Conservation (phyloP, 2,797 vertebrate genomes). For the Balearica regulorum region DNA sequence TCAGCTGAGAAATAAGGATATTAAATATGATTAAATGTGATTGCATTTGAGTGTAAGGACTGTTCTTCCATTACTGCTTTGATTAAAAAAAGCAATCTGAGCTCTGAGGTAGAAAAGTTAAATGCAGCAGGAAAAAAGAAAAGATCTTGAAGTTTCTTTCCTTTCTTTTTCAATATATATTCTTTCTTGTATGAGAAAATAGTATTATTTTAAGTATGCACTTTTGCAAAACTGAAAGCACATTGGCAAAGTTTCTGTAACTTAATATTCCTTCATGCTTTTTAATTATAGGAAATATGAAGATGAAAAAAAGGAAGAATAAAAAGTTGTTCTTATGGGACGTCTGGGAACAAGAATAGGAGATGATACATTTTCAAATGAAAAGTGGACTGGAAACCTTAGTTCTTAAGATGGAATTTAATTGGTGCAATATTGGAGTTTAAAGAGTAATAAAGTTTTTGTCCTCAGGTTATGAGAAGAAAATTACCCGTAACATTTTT, state of each 20-base stretch:
- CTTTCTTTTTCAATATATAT: conserved; percentile 12
- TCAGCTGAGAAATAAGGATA: conserved; percentile 84
- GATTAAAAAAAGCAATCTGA: conserved; percentile 81
- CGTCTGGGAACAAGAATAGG: conserved; percentile 19
- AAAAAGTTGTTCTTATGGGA: conserved; percentile 46
- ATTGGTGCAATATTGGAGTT: conserved; percentile 58
- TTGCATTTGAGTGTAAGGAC: conserved; percentile 77
- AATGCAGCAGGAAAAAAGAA: conserved; percentile 67
- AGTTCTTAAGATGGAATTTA: conserved; percentile 59
- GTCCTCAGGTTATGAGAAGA: conserved; percentile 56
- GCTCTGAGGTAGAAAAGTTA: conserved; percentile 78
- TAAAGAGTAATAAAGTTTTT: conserved; percentile 67
- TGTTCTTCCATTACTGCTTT: conserved; percentile 81
- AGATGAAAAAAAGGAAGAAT: conserved; percentile 23
- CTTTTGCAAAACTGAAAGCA: conserved; percentile 13
- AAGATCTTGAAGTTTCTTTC: conserved; percentile 41
- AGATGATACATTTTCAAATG: conserved; percentile 51
- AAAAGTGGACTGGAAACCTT: conserved; percentile 46
- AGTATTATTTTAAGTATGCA: conserved; percentile 8
- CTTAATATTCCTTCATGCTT: conserved; percentile 34
- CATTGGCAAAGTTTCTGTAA: conserved; percentile 25
- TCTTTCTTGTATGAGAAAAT: conserved; percentile 36
- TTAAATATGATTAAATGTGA: conserved; percentile 83
- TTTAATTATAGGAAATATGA: conserved; percentile 57
- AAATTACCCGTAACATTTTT: conserved; percentile 51